Evolutionary conservation across 2,888 invertebrate genomes (phyloP), one percentile per base, ranked within the genome.

Genomic region (Polydrusus cervinus): DNA sequence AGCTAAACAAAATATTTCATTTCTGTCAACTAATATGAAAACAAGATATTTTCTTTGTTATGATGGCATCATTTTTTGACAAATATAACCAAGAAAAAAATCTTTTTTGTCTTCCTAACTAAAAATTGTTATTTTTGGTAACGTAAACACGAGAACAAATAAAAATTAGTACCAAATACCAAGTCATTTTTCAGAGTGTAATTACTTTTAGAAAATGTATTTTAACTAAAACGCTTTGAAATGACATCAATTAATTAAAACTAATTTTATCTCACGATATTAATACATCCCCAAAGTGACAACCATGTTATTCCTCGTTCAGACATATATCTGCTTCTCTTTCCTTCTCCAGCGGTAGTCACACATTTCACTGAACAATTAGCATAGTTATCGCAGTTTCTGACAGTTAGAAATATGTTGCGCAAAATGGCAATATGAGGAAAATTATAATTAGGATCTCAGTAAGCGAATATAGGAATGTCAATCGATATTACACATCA

Each of bases 311-410:
- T 34, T 55, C 34, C 55, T 55, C 55, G 11, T 55, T 34, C 14
- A 34, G 30, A 55, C 55, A 55, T n/a, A 34, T 51, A 45, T 45
- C 45, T 45, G 45, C 14, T 34, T 34, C n/a, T 53, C 53, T 13
- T 8, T 51, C 53, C 25, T 53, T 53, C 53, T 53, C 53, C 25
- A 55, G 55, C 55, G 34, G 34, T 14, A 55, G 55, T 34, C 34
- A 30, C 57, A 60, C 57, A 60, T 60, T 60, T 60, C 57, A 38
- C 57, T 60, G 57, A 60, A 38, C 57, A 60, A 60, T 60, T 60
- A 60, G 57, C 57, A 38, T 60, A 60, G 57, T 60, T 60, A 60
- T 60, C 57, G 57, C 14, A 38, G 16, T 60, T 60, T 30, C 57
- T 60, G 57, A 60, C 57, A 60, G 57, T 18, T 18, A 38, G 38